Base-by-base conservation (phyloP, 2,113 vertebrate genomes). In the Camelus bactrianus region DNA sequence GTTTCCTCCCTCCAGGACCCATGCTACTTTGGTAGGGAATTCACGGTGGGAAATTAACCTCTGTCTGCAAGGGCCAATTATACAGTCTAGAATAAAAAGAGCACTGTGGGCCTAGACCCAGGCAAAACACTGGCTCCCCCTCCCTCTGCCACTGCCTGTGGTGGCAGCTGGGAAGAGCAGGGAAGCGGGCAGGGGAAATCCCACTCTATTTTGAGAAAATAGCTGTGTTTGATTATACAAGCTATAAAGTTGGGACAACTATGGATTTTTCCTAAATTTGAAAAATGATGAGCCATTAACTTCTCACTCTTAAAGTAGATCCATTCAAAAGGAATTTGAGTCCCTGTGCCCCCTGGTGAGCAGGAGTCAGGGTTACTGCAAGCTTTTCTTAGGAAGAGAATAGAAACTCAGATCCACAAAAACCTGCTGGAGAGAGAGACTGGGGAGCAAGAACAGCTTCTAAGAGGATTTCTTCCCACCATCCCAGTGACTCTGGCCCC, bases 241-340 rank as follows among this genome's bases (percentile, higher is more conserved):
- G 72, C 92, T 91, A 89, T 98, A 96, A 98, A 97, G 82, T 75
- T 95, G 94, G 96, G 92, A 87, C 65, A 92, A 96, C 80, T 95
- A 97, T 97, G 82, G 97, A 98, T 98, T 99, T 98, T 89, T 96
- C 77, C 85, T 98, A 96, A 97, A 98, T 97, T 82, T 97, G 97
- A 98, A 98, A 97, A 98, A 98, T 88, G 95, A 97, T 96, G 97
- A 97, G 89, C 86, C 76, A 98, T 99, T 98, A 98, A 98, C 77
- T 93, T 97, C 72, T 73, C 0, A 94, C 94, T 98, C 96, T 91
- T 97, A 89, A 96, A 96, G 97, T 96, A 98, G 77, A 88, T 89
- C 82, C 96, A 95, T 98, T 98, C 96, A 94, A 98, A 98, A 97
- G 95, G 80, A 98, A 95, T 98, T 97, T 72, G 97, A 95, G 97